These are phyloP conservation scores for Agelaius tricolor DNA, from an alignment of 2,113 vertebrate species.

Conservation along the genomic window DNA sequence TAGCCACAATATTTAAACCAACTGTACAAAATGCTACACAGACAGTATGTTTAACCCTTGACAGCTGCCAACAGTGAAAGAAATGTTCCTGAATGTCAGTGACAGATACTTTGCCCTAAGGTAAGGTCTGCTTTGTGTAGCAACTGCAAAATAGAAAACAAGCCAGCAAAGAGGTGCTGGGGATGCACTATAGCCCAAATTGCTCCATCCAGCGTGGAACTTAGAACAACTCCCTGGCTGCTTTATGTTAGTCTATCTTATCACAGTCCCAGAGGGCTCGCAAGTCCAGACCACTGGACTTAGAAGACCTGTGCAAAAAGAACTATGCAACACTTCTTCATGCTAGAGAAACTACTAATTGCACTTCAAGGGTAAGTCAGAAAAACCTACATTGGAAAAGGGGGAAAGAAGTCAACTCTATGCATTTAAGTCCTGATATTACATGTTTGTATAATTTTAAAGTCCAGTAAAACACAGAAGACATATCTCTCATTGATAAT, in stretches of 20 bases:
- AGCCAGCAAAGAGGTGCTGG: neutral
- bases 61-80: neutral
- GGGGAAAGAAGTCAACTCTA: neutral
- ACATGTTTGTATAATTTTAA: neutral
- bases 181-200: neutral
- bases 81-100: conserved; percentile 3
- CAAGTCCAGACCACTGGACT: neutral
- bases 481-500: neutral
- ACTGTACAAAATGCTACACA: neutral
- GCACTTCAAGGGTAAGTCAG: neutral
- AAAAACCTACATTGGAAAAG: neutral
- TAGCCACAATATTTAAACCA: neutral
- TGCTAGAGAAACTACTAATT: neutral
- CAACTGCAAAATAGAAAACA: neutral
- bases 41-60: neutral
- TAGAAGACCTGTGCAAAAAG: neutral
- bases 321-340: neutral
- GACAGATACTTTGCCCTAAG: neutral
- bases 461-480: neutral
- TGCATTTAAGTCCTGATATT: neutral
- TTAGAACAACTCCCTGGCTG: neutral
- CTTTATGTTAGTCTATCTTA: neutral
- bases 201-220: neutral
- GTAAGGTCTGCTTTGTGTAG: neutral
- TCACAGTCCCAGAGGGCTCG: neutral